phyloP scores from a whole-genome alignment of 2,888 invertebrate genomes.

The Priapulus caudatus region DNA sequence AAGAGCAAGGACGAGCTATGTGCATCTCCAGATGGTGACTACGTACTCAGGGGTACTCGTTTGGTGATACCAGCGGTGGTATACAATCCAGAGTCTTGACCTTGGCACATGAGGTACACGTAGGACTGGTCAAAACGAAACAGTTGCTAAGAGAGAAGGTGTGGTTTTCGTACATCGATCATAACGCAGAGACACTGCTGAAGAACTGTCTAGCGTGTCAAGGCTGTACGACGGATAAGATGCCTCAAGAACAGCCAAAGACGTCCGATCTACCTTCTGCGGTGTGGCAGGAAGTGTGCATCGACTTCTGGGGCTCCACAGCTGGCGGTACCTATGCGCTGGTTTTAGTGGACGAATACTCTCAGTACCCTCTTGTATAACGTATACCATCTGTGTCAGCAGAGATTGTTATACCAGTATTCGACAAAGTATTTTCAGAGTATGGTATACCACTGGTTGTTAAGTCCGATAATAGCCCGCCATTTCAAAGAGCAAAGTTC shows the following conservation, averaged over 20 bases:
- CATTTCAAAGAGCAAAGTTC: constrained; percentile 11
- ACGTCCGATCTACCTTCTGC: neutral
- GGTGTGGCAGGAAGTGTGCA: neutral
- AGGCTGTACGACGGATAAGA: neutral
- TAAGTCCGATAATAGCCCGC: constrained; percentile 10
- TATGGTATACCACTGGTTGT: constrained; percentile 6
- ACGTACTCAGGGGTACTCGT: too few species aligned
- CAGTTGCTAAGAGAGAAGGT: constrained; percentile 19
- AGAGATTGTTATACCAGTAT: constrained; percentile 5
- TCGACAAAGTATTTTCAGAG: constrained; percentile 14
- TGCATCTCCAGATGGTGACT: too few species aligned
- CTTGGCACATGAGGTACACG: constrained; percentile 21
- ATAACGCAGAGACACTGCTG: constrained; percentile 5
- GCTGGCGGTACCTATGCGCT: constrained; percentile 13
- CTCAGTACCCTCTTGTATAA: constrained; percentile 12
- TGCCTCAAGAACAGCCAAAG: neutral
- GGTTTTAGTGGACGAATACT: constrained; percentile 14
- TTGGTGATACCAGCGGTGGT: too few species aligned
- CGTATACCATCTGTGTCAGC: constrained; percentile 8
- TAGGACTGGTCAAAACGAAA: constrained; percentile 20
- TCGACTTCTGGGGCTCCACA: neutral
- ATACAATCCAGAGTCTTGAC: constrained; percentile 12
- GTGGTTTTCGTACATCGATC: constrained; percentile 22
- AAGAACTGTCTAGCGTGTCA: constrained; percentile 1
- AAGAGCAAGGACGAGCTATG: too few species aligned